Conservation (phyloP, 2,113 vertebrate species). For the Lates calcarifer region DNA sequence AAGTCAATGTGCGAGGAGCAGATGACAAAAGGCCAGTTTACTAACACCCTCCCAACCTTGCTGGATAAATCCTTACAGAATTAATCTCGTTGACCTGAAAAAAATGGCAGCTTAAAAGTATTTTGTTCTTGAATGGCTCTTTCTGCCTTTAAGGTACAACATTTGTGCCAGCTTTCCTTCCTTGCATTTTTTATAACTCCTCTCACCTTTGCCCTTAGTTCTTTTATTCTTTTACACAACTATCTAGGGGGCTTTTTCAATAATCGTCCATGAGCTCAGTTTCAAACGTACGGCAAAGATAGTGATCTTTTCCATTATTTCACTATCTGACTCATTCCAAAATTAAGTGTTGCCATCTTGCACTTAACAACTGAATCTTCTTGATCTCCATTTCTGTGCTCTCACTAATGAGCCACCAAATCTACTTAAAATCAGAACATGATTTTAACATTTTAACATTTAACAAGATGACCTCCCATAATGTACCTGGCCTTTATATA, state of each 20-base stretch:
- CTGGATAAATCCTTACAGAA: background rate
- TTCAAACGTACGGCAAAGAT: background rate
- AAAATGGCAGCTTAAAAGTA: constrained; percentile 1
- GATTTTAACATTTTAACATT: background rate
- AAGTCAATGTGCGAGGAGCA: background rate
- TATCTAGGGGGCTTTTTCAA: constrained; percentile 3
- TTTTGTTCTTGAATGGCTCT: background rate
- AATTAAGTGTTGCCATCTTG: background rate
- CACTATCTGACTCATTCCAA: too few species aligned
- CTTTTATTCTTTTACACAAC: background rate
- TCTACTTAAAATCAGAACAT: background rate
- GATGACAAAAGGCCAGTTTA: background rate
- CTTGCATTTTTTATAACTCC: constrained; percentile 31
- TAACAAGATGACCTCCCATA: background rate
- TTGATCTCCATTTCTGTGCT: background rate
- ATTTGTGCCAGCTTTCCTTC: constrained; percentile 22
- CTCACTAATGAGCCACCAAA: background rate
- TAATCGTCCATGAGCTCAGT: background rate
- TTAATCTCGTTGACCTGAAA: background rate
- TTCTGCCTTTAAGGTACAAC: constrained; percentile 20
- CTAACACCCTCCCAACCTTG: background rate
- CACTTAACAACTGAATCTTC: background rate
- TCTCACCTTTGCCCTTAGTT: constrained; percentile 5
- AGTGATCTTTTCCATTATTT: background rate
- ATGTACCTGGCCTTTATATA: background rate